These are phyloP conservation scores for Agriopis leucophaearia DNA, from an alignment of 2,888 invertebrate species.

Conservation along the genomic window DNA sequence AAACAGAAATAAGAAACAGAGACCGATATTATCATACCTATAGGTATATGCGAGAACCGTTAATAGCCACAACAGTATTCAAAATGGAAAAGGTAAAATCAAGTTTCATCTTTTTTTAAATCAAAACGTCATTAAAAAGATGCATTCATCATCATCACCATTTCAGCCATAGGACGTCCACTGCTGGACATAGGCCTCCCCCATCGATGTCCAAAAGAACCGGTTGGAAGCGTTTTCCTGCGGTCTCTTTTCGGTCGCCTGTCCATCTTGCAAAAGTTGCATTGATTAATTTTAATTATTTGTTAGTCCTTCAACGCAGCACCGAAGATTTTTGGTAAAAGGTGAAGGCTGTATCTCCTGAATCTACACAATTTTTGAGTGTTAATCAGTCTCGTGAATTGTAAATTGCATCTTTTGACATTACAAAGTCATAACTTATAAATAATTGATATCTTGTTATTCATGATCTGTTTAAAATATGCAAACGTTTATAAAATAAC, in stretches of 20 bases:
- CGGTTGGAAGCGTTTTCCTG: too few relatives aligned
- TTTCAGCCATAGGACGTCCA: too few relatives aligned
- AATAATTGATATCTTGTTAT: neutral
- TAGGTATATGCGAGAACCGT: neutral
- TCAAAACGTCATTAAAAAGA: too few relatives aligned
- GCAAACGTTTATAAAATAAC: neutral
- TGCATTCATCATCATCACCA: too few relatives aligned
- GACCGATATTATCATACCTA: too few relatives aligned
- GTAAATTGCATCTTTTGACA: neutral
- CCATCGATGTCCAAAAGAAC: too few relatives aligned
- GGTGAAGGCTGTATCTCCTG: neutral
- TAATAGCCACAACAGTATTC: neutral
- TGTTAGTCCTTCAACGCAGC: neutral
- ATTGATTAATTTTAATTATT: neutral
- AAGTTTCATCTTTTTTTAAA: too few relatives aligned
- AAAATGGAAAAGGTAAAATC: neutral
- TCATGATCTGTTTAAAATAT: neutral
- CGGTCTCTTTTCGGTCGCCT: too few relatives aligned
- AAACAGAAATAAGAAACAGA: too few relatives aligned
- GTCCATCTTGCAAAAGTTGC: too few relatives aligned
- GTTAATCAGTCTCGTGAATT: constrained; percentile 4
- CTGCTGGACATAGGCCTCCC: too few relatives aligned
- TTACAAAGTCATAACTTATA: neutral
- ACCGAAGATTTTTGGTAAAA: neutral
- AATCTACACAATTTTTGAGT: neutral